These are phyloP conservation scores for Aphelinus atriplicis DNA, from an alignment of 1,140 invertebrate genomes.

Conservation along the genomic window DNA sequence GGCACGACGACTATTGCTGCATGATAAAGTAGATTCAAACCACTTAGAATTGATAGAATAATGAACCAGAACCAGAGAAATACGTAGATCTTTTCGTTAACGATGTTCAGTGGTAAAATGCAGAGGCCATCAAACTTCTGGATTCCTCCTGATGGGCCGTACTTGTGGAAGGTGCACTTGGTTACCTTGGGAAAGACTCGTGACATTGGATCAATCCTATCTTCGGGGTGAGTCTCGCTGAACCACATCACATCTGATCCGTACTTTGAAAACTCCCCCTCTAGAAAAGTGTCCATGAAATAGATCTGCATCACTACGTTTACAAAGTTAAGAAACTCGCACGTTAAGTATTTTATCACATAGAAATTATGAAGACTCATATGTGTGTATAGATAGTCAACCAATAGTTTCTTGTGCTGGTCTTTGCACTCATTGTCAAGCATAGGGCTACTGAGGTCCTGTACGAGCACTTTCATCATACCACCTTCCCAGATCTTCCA, in stretches of 20 bases:
- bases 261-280: conserved; percentile 87
- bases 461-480: conserved; percentile 85
- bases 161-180: conserved; percentile 92
- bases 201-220: conserved; percentile 86
- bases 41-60: conserved; percentile 78
- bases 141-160: conserved; percentile 87
- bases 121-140: conserved; percentile 92
- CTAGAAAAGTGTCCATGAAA: conserved; percentile 91
- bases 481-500: conserved; percentile 93
- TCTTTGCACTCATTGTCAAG: conserved; percentile 81
- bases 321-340: conserved; percentile 86
- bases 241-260: conserved; percentile 84
- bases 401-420: conserved; percentile 81
- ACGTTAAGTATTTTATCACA: conserved; percentile 86
- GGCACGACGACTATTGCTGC: conserved; percentile 78
- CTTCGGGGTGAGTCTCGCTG: conserved; percentile 87
- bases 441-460: conserved; percentile 85
- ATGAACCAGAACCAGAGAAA: conserved; percentile 97
- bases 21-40: conserved; percentile 82
- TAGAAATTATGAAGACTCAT: conserved; percentile 88
- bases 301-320: conserved; percentile 92
- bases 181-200: conserved; percentile 89
- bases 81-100: conserved; percentile 96
- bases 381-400: conserved; percentile 85
- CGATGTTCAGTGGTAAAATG: conserved; percentile 88